phyloP scores from a whole-genome alignment of 2,797 vertebrate genomes.

The Bothrops alternatus region DNA sequence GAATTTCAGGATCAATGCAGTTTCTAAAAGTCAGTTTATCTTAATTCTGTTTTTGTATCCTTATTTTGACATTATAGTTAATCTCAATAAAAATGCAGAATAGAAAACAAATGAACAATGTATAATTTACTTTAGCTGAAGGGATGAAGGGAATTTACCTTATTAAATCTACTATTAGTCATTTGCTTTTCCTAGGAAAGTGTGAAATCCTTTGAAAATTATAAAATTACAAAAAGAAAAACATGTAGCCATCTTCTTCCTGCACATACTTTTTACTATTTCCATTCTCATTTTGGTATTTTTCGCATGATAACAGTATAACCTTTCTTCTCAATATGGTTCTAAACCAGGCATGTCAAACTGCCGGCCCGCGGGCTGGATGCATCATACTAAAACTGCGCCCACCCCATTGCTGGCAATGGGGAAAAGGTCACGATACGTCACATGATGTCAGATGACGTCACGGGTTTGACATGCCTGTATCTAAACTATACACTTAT shows the following conservation, averaged over 20 bases:
- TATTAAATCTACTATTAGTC: slow-evolving; percentile 30
- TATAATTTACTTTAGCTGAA: slow-evolving; percentile 19
- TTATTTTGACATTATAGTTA: slow-evolving; percentile 17
- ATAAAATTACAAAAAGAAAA: not conserved
- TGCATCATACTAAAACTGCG: too few relatives aligned
- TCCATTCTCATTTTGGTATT: slow-evolving; percentile 12
- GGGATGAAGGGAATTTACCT: not conserved
- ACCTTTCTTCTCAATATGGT: not conserved
- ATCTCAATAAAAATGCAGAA: slow-evolving; percentile 21
- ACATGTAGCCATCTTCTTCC: not conserved
- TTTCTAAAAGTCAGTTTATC: slow-evolving; percentile 16
- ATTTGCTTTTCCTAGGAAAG: slow-evolving; percentile 13
- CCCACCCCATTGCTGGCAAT: too few relatives aligned
- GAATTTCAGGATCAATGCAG: slow-evolving; percentile 18
- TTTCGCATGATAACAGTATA: not conserved
- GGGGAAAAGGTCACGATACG: too few relatives aligned
- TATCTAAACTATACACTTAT: not conserved
- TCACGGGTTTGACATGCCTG: too few relatives aligned
- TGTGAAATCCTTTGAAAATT: not conserved
- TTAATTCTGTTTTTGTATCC: slow-evolving; percentile 25
- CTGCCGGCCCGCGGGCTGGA: too few relatives aligned
- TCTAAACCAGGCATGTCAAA: not conserved
- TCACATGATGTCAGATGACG: too few relatives aligned
- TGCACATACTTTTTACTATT: slow-evolving; percentile 6
- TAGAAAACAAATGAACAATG: slow-evolving; percentile 11